These are phyloP conservation scores for Nipponia nippon DNA, from an alignment of 2,113 vertebrate genomes.

Conservation along the genomic window DNA sequence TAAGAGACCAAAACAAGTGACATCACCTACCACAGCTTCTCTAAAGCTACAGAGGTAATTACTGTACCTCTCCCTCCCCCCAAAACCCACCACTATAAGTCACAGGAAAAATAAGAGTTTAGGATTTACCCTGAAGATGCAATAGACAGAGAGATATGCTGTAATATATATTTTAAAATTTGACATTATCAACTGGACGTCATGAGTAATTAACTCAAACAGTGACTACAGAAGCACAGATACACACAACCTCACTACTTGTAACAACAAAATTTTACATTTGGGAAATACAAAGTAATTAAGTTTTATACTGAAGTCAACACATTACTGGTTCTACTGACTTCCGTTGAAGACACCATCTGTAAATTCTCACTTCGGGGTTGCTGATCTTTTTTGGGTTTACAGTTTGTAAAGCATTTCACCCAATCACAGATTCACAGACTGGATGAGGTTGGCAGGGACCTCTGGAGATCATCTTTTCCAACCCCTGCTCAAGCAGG, in stretches of 20 bases:
- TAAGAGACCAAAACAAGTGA: slow-evolving; percentile 1
- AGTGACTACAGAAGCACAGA: not conserved
- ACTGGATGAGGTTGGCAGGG: not conserved
- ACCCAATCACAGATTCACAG: not conserved
- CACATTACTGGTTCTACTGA: accelerated
- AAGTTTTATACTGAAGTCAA: not conserved
- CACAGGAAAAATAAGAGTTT: not conserved
- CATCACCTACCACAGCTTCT: not conserved
- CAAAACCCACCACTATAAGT: not conserved
- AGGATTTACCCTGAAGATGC: not conserved
- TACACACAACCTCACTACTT: not conserved
- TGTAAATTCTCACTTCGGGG: not conserved
- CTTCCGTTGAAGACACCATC: not conserved
- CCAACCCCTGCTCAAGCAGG: not conserved
- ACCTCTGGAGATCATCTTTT: not conserved
- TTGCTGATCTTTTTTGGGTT: not conserved
- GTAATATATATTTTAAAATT: not conserved
- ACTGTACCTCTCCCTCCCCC: not conserved
- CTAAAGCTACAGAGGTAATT: not conserved
- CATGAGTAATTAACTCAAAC: not conserved
- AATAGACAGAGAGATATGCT: not conserved
- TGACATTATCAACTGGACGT: not conserved
- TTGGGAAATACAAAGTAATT: not conserved
- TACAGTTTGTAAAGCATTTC: not conserved
- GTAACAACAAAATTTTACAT: not conserved